Base-by-base conservation (phyloP, 2,797 vertebrate species). In the Darevskia mixta region DNA sequence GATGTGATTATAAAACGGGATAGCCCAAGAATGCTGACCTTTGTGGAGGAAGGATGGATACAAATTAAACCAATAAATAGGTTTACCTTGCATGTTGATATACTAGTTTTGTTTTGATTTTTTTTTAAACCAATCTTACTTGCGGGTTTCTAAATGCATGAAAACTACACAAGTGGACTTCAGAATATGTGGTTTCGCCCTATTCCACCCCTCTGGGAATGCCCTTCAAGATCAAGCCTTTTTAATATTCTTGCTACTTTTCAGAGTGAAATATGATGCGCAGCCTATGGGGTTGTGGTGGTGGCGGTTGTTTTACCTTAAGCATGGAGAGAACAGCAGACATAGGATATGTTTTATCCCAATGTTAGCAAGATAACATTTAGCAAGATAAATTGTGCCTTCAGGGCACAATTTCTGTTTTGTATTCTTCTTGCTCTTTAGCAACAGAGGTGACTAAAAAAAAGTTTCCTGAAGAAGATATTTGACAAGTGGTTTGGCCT, bases 401-500 rank as follows among this genome's bases (percentile, higher is more conserved):
- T 91, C 89, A 85, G 80, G 89, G 38, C 66, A 83, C 45, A 4
- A 61, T 88, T 58, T 43, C 5, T 89, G 67, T 71, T 69, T 94
- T 86, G 35, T 66, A 77, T 38, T 85, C 86, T 32, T 85, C 89
- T 7, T 83, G 80, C 83, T 91, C 7, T 2, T 87, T 88, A 82
- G 78, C 75, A 91, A 79, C 43, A 86, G 41, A 91, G 81, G 15
- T 83, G 38, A 66, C 27, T 64, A 86, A 93, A 88, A n/a, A 91
- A n/a, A 69, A 91, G n/a, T 80, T 88, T 91, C 73, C 85, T 90
- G 86, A 94, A 55, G 88, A 75, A 35, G 85, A 32, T 1, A 0
- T 90, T 93, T 92, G 89, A 91, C 86, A 49, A 49, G 69, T 32
- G 85, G 41, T 0, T 67, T 94, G 29, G 55, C 90, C 86, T 90